A percentile compares a stretch with the other conserved stretches of the same genome.
Conservation (phyloP, 2,797 vertebrate species). For the Valencia hispanica region DNA sequence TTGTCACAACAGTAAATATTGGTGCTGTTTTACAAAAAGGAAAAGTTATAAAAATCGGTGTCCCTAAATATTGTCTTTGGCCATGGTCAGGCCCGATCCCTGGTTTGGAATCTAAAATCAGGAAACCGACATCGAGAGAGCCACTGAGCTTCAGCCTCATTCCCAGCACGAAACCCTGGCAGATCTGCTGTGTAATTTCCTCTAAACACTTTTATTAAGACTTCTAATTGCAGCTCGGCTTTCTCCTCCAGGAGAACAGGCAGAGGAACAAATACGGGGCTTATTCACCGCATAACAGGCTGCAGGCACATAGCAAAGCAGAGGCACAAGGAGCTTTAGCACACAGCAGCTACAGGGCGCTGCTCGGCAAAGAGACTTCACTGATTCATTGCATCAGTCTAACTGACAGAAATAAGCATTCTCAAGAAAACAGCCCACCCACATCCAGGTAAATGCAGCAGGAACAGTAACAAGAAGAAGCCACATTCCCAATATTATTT, state of each 20-base stretch:
- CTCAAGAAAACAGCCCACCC: constrained; percentile 39
- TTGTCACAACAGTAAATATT: constrained; percentile 51
- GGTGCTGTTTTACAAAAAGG: constrained; percentile 34
- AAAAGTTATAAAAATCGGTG: constrained; percentile 29
- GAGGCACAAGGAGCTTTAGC: constrained; percentile 36
- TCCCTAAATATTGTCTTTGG: constrained; percentile 43
- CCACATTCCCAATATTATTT: constrained; percentile 38
- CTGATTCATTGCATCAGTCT: constrained; percentile 38
- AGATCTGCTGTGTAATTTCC: constrained; percentile 73
- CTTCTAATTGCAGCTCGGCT: constrained; percentile 73
- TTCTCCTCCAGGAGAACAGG: constrained; percentile 66
- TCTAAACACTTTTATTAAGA: constrained; percentile 78
- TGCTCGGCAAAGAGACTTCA: constrained; percentile 21
- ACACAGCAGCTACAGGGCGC: constrained; percentile 30
- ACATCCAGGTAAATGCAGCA: constrained; percentile 39
- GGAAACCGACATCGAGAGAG: constrained; percentile 32
- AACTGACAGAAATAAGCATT: constrained; percentile 32
- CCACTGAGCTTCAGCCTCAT: constrained; percentile 51
- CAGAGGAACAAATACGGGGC: constrained; percentile 63
- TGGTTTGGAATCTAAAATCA: constrained; percentile 36
- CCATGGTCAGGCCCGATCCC: constrained; percentile 12
- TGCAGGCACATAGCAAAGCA: constrained; percentile 43
- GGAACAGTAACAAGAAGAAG: constrained; percentile 38
- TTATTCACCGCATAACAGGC: constrained; percentile 64
- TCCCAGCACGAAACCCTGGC: constrained; percentile 61